These are phyloP conservation scores for Cricetomys ansorgei DNA, from an alignment of 2,113 vertebrate genomes.

Conservation along the genomic window DNA sequence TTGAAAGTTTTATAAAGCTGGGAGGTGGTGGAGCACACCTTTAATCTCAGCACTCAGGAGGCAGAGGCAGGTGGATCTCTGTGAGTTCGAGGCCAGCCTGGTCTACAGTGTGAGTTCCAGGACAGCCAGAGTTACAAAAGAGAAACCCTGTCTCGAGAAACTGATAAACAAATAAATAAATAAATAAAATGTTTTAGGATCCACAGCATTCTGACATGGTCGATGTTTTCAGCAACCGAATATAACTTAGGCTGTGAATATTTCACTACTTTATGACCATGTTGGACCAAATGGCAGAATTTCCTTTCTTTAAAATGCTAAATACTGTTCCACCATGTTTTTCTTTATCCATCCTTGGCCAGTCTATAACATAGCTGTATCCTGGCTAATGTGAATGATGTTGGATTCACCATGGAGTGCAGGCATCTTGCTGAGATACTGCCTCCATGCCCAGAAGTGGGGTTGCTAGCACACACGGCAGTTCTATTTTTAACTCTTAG, in stretches of 20 bases:
- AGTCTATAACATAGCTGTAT: neutral
- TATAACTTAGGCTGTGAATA: neutral
- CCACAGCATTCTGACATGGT: neutral
- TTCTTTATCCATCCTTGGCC: neutral
- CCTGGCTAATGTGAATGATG: neutral
- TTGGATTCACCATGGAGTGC: neutral
- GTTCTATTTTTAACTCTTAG: neutral
- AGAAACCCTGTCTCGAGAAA: no score
- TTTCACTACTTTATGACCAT: neutral
- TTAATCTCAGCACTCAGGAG: no score
- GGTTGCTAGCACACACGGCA: neutral
- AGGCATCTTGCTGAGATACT: no score
- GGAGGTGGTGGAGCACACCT: no score
- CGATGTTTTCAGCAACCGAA: neutral
- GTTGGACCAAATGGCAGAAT: neutral
- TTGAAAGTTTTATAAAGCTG: no score
- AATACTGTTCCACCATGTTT: neutral
- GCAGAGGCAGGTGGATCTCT: no score
- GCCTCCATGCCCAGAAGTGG: neutral
- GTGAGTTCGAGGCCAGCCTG: no score
- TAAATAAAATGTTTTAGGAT: no score
- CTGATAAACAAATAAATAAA: no score
- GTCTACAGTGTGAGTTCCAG: no score
- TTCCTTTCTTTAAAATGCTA: neutral
- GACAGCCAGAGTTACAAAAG: no score